Evolutionary conservation across 1,140 invertebrate genomes (phyloP).

Genomic region (Rhizoglyphus robini): DNA sequence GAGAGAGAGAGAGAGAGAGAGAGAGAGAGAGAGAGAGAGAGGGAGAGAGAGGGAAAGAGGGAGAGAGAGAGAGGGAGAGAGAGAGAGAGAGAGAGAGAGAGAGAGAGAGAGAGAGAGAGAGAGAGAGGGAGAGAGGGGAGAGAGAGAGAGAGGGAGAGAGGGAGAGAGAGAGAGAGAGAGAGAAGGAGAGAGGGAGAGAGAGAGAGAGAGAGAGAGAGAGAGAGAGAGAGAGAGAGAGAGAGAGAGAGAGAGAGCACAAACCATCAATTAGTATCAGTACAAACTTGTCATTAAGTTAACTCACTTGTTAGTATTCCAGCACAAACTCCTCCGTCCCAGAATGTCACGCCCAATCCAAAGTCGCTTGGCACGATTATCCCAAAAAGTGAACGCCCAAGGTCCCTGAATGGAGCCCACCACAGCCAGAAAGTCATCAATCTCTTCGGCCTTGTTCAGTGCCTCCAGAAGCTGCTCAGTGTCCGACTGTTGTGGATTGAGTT

Average conservation of each 20-base stretch:
- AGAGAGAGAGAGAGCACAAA: constrained; percentile 21
- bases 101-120: constrained; percentile 23
- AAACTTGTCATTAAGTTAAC: constrained; percentile 7
- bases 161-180: too few species aligned
- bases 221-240: neutral
- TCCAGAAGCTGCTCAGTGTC: constrained; percentile 18
- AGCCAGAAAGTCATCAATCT: constrained; percentile 31
- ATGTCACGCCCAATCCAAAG: constrained; percentile 73
- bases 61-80: too few species aligned
- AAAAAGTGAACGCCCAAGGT: constrained; percentile 70
- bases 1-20: too few species aligned
- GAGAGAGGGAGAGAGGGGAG: constrained; percentile 30
- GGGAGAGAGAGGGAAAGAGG: too few species aligned
- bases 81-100: too few species aligned
- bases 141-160: too few species aligned
- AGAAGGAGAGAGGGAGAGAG: too few species aligned
- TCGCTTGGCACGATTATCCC: constrained; percentile 42
- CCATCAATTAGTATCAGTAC: neutral
- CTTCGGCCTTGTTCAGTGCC: neutral
- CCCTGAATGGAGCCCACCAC: constrained; percentile 49
- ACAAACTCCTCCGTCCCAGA: constrained; percentile 65
- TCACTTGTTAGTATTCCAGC: constrained; percentile 39
- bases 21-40: too few species aligned
- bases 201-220: too few species aligned
- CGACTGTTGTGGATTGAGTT: constrained; percentile 6